phyloP scores from a whole-genome alignment of 2,888 invertebrate species.

The Drosophila robusta region DNA sequence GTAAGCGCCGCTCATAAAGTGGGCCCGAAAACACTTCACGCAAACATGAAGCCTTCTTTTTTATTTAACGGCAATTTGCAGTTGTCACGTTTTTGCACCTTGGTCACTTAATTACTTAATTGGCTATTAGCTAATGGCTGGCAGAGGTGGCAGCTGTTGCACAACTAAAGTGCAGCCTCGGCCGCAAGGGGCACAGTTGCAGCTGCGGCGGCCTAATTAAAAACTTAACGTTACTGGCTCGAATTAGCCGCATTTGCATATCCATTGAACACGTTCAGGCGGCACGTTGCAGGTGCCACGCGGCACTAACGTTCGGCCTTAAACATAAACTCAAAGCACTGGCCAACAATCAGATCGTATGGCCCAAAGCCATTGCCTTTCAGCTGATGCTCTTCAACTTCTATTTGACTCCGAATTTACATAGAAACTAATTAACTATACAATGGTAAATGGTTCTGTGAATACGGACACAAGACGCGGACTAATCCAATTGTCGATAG shows the following conservation, averaged over 20 bases:
- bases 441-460: not conserved
- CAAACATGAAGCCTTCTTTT: constrained; percentile 32
- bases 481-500: too few relatives aligned
- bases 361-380: not conserved
- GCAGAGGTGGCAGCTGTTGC: constrained; percentile 32
- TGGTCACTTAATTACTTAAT: constrained; percentile 70
- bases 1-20: constrained; percentile 23
- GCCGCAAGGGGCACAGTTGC: not conserved
- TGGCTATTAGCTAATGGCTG: constrained; percentile 71
- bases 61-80: constrained; percentile 49
- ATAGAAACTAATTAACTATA: not conserved
- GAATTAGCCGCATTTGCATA: constrained; percentile 33
- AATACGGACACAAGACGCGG: too few relatives aligned
- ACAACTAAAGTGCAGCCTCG: constrained; percentile 9
- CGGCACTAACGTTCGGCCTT: not conserved
- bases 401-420: not conserved
- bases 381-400: not conserved
- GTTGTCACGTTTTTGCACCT: constrained; percentile 56
- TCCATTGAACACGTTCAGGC: constrained; percentile 8
- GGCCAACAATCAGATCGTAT: not conserved
- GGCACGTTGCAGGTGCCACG: not conserved
- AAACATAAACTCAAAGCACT: not conserved
- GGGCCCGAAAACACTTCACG: constrained; percentile 43
- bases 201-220: constrained; percentile 17
- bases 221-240: constrained; percentile 7